Percentiles rank a stretch among this genome's conserved stretches.
Conservation (phyloP, 2,888 invertebrate species). For the Ichneumoninae sp. region DNA sequence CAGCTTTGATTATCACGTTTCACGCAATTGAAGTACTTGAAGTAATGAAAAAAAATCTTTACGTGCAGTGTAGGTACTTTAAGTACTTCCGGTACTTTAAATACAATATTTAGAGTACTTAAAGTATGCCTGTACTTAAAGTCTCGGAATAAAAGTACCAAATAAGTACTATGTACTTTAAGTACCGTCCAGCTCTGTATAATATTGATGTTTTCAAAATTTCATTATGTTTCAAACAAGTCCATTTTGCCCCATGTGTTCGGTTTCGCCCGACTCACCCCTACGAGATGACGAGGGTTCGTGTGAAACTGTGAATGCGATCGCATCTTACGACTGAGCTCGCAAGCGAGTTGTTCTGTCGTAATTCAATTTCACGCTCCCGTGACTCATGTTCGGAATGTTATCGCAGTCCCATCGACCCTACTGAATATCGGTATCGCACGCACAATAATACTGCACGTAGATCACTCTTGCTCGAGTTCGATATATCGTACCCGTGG, state of each 20-base stretch:
- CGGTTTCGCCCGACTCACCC: background rate
- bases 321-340: slow-evolving; percentile 30
- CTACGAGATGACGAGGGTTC: background rate
- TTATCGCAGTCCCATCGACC: slow-evolving; percentile 68
- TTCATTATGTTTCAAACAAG: background rate
- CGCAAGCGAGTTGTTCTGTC: slow-evolving; percentile 62
- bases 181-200: too few species aligned
- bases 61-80: too few species aligned
- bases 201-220: background rate
- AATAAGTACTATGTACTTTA: too few species aligned
- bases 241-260: background rate
- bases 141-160: too few species aligned
- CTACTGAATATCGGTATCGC: slow-evolving; percentile 51
- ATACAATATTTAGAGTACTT: too few species aligned
- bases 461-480: background rate
- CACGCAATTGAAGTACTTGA: too few species aligned
- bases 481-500: slow-evolving; percentile 9
- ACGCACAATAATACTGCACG: slow-evolving; percentile 40
- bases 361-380: slow-evolving; percentile 78
- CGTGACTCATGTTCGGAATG: slow-evolving; percentile 70
- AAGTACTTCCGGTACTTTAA: too few species aligned
- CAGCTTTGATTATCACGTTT: too few species aligned
- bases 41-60: too few species aligned
- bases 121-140: too few species aligned
- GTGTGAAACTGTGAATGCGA: slow-evolving; percentile 29